Evolutionary conservation across 1,140 invertebrate species (phyloP), one percentile per base, ranked within the genome.

Genomic region (Cryptotermes secundus): DNA sequence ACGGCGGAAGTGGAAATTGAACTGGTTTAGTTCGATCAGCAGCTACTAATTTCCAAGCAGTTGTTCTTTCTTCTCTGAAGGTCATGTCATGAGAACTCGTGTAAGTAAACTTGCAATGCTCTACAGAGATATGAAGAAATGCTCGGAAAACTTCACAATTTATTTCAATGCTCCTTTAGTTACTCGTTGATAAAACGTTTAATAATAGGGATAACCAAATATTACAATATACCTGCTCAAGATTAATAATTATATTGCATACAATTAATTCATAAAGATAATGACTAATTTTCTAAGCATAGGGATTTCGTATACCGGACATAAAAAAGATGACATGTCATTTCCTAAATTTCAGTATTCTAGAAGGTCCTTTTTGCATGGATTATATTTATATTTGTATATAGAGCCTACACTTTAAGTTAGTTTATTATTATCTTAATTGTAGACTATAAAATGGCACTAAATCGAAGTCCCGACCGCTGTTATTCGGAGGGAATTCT

Each of bases 1-100:
- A 86, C 86, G 82, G 83, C 86, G 45, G 87, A 86, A 34, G 24
- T 34, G 10, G 85, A 49, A 36, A 42, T 34, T 34, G 81, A 82
- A n/a, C 36, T 82, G 16, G 36, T 72, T 31, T 72, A 72, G 14
- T 31, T 16, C 14, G 59, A 26, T 9, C 9, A 16, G 26, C 26
- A 31, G n/a, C 4, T 10, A 72, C 9, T 31, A 31, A 31, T 26
- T 72, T 49, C 45, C 9, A 49, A 49, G 19, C 45, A 49, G 1
- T 19, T 16, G 3, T 19, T 22, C 6, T 19, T 19, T 49, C 19
- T 49, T 49, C 16, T 19, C 45, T 49, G 16, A 3, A 49, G 45
- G 45, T 49, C 45, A 49, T 49, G 45, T 16, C 2, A 42, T 14
- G 16, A 49, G 14, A 49, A 49, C 45, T 49, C 45, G 45, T 19